Evolutionary conservation across 2,113 vertebrate species (phyloP).

Genomic region (Zosterops hypoxanthus): DNA sequence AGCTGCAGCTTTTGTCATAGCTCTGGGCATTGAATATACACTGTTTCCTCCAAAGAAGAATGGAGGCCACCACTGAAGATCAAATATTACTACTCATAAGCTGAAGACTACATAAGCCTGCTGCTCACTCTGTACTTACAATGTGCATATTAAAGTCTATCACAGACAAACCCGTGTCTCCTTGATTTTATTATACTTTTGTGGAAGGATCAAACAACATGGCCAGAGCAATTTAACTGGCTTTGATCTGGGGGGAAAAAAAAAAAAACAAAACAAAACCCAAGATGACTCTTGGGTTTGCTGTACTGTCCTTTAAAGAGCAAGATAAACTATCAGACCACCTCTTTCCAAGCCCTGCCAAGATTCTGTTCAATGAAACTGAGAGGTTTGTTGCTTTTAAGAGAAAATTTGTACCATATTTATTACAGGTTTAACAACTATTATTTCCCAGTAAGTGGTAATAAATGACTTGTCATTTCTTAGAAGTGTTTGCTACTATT

Average conservation of each 20-base stretch:
- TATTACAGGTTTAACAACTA: background rate
- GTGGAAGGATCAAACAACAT: background rate
- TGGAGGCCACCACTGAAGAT: constrained; percentile 77
- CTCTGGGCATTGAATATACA: constrained; percentile 88
- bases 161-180: background rate
- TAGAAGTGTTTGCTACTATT: background rate
- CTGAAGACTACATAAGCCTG: background rate
- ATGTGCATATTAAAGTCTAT: constrained; percentile 52
- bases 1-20: constrained; percentile 87
- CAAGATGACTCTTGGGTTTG: background rate
- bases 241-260: background rate
- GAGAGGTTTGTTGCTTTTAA: background rate
- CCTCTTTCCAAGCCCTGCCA: background rate
- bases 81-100: background rate
- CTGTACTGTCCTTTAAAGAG: background rate
- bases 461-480: background rate
- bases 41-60: constrained; percentile 86
- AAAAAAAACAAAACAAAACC: too few species aligned
- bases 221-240: background rate
- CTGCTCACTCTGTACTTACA: background rate
- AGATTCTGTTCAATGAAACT: background rate
- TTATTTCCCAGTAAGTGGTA: background rate
- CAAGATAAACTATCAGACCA: background rate
- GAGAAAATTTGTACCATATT: background rate
- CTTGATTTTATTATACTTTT: background rate